A percentile compares a stretch with the other conserved stretches of the same genome.
Evolutionary conservation across 2,797 vertebrate genomes (phyloP).

Genomic region (Onychomys arenicola): DNA sequence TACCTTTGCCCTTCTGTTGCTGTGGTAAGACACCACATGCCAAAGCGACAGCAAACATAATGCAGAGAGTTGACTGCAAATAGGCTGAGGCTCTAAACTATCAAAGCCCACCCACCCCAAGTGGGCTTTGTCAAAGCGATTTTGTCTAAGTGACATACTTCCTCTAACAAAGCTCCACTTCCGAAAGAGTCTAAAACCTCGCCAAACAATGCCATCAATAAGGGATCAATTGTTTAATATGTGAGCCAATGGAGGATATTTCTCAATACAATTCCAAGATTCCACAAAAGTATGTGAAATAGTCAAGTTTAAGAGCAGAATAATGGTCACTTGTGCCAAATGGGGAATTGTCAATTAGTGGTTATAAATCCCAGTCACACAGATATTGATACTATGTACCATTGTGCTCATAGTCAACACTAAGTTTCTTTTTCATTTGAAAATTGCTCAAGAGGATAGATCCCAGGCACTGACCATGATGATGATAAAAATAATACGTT

Average conservation of each 20-base stretch:
- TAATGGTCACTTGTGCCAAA: neutral
- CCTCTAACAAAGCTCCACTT: neutral
- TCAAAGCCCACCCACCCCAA: neutral
- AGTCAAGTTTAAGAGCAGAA: neutral
- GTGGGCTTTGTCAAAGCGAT: neutral
- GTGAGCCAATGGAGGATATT: neutral
- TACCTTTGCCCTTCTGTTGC: neutral
- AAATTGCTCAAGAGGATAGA: neutral
- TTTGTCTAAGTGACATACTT: neutral
- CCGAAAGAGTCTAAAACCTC: neutral
- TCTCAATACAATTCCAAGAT: neutral
- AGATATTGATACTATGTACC: neutral
- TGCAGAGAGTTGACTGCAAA: no score
- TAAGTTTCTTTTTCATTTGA: neutral
- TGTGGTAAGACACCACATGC: neutral
- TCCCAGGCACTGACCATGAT: neutral
- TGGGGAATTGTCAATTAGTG: neutral
- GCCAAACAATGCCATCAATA: neutral
- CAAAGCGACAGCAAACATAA: neutral
- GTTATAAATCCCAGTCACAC: neutral
- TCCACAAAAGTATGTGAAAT: neutral
- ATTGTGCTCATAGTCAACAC: neutral
- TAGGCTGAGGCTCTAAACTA: neutral
- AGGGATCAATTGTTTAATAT: neutral
- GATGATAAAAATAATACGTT: neutral